These are phyloP conservation scores for Scopus umbretta DNA, from an alignment of 2,113 vertebrate genomes.

Conservation along the genomic window DNA sequence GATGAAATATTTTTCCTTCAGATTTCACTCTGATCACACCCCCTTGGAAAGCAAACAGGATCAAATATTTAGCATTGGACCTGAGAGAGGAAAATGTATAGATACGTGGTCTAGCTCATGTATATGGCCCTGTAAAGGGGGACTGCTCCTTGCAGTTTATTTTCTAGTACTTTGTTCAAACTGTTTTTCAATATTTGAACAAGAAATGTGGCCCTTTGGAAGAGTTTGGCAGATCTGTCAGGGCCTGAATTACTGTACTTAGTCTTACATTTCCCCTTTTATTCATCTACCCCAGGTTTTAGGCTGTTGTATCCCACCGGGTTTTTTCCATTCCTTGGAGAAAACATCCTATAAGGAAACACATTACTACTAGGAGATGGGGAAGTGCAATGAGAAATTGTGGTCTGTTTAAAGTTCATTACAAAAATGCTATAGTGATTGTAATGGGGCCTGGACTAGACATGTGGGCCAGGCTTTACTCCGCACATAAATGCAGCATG, in stretches of 20 bases:
- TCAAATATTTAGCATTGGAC: background rate
- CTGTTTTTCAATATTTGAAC: background rate
- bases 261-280: background rate
- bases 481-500: background rate
- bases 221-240: background rate
- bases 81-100: background rate
- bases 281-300: background rate
- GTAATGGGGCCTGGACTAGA: background rate
- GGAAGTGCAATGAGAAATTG: background rate
- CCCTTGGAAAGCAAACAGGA: background rate
- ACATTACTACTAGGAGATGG: background rate
- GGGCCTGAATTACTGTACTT: background rate
- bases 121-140: rapidly evolving
- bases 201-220: background rate
- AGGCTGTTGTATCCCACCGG: background rate
- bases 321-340: background rate
- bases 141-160: background rate
- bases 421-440: background rate
- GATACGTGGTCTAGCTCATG: background rate
- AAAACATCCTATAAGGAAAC: background rate
- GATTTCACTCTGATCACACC: background rate
- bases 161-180: background rate
- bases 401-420: background rate
- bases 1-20: background rate
- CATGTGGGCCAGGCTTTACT: background rate